Conservation (phyloP, 2,797 vertebrate genomes). For the Mallotus villosus region DNA sequence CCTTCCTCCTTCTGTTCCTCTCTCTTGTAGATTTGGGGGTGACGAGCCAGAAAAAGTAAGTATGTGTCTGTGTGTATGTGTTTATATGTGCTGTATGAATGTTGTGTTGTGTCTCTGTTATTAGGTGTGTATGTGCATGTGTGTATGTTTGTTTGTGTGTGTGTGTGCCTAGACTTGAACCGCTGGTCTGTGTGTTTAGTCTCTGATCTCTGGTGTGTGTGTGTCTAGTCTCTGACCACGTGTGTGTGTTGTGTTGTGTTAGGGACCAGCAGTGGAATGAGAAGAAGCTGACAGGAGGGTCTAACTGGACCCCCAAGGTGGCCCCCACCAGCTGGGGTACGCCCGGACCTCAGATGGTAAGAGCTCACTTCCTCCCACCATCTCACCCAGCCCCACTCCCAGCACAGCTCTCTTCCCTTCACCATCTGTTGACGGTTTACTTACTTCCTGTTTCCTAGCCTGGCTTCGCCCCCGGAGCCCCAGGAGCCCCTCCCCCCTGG, state of each 20-base stretch:
- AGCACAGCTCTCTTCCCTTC: background rate
- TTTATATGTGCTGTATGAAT: no score
- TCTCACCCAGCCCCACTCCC: background rate
- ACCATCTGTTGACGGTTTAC: background rate
- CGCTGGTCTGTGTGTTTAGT: background rate
- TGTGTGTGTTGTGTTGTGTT: constrained; percentile 32
- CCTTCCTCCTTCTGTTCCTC: constrained; percentile 4
- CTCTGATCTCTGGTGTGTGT: constrained; percentile 8
- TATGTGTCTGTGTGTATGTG: constrained; percentile 46
- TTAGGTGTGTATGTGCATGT: background rate
- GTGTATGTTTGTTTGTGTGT: background rate
- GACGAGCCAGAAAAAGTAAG: constrained; percentile 94
- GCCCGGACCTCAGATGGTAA: constrained; percentile 85
- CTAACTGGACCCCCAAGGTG: constrained; percentile 96
- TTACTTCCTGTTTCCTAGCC: constrained; percentile 54
- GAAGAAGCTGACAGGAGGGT: constrained; percentile 94
- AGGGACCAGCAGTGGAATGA: constrained; percentile 94
- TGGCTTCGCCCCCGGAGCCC: constrained; percentile 54
- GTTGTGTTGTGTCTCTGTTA: background rate
- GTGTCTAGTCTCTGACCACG: background rate
- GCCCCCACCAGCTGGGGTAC: constrained; percentile 91
- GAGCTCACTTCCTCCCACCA: constrained; percentile 21
- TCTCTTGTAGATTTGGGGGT: constrained; percentile 91
- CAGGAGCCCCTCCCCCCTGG: constrained; percentile 73
- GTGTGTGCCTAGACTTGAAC: background rate